phyloP scores from a whole-genome alignment of 2,113 vertebrate species.

The Sigmodon hispidus region DNA sequence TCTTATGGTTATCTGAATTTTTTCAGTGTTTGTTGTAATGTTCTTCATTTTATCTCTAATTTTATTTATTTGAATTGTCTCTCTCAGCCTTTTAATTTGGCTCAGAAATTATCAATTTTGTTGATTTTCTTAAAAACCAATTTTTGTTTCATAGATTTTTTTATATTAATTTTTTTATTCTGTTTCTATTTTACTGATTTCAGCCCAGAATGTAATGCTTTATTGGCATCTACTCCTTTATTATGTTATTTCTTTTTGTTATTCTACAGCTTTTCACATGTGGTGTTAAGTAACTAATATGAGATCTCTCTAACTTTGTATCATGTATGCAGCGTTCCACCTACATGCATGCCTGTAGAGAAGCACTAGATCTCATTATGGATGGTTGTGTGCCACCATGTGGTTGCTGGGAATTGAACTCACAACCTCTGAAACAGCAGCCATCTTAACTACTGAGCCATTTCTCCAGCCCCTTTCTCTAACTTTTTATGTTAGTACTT shows the following conservation, averaged over 20 bases:
- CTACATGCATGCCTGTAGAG: too few relatives aligned
- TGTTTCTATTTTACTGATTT: neutral
- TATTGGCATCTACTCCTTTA: neutral
- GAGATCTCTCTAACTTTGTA: neutral
- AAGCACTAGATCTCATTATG: too few relatives aligned
- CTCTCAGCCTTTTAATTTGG: neutral
- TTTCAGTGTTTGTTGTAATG: neutral
- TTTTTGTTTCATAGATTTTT: too few relatives aligned
- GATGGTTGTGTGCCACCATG: too few relatives aligned
- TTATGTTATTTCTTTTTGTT: neutral
- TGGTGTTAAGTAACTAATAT: neutral
- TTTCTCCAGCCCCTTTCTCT: too few relatives aligned
- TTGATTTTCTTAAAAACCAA: neutral
- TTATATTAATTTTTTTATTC: neutral
- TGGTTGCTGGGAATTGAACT: too few relatives aligned
- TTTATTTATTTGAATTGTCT: neutral
- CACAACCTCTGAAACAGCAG: too few relatives aligned
- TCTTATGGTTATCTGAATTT: neutral
- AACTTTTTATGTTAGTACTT: neutral
- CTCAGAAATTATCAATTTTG: neutral
- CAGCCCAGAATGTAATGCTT: neutral
- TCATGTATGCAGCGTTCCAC: too few relatives aligned
- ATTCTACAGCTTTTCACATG: neutral
- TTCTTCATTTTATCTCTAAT: neutral
- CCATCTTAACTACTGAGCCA: too few relatives aligned